These are phyloP conservation scores for Agrochola circellaris DNA, from an alignment of 2,888 invertebrate species.

Conservation along the genomic window DNA sequence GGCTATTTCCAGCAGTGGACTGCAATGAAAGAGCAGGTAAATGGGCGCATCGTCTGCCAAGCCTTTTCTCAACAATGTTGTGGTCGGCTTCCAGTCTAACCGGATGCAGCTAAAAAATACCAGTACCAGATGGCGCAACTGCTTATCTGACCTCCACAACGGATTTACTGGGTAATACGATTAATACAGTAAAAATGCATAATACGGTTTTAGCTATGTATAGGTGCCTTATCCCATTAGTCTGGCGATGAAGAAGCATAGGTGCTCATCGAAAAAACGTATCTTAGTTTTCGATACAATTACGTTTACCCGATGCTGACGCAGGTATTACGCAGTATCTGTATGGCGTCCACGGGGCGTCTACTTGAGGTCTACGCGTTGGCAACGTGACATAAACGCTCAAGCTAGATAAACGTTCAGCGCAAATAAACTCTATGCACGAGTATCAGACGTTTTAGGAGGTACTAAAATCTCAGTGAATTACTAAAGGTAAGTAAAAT, in stretches of 20 bases:
- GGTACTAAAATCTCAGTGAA: background rate
- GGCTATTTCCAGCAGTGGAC: background rate
- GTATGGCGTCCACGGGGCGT: background rate
- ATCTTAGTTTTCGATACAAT: background rate
- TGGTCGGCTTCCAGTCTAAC: no score
- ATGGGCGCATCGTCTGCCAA: no score
- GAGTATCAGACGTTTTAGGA: background rate
- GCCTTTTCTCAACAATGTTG: no score
- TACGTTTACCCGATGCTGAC: background rate
- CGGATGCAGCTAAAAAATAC: no score
- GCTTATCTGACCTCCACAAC: no score
- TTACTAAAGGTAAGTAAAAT: conserved; percentile 14
- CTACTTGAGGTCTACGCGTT: background rate
- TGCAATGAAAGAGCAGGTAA: background rate
- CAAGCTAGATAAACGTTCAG: background rate
- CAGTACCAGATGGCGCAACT: no score
- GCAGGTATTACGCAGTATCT: background rate
- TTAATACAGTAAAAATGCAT: background rate
- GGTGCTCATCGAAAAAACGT: background rate
- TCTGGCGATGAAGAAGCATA: background rate
- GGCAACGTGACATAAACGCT: background rate
- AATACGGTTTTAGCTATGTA: background rate
- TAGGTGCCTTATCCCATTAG: background rate
- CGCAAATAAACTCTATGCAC: background rate
- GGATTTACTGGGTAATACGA: no score